Conservation (phyloP, 2,888 invertebrate genomes). For the Tetragnatha montana region DNA sequence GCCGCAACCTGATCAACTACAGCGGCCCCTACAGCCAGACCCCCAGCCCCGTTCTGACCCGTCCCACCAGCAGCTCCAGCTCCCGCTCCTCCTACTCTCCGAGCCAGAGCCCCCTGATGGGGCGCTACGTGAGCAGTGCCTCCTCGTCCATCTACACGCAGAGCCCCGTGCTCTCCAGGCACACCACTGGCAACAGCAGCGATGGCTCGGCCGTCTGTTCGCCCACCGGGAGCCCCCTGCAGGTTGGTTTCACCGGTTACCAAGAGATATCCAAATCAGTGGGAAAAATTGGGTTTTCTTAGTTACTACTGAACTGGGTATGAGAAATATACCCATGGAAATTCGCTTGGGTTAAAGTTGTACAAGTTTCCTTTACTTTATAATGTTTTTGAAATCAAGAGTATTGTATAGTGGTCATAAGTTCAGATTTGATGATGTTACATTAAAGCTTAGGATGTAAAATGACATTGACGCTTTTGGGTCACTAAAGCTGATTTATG, state of each 20-base stretch:
- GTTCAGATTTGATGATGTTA: no score
- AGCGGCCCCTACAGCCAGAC: constrained; percentile 71
- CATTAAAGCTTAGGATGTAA: no score
- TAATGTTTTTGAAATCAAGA: no score
- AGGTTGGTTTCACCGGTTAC: constrained; percentile 37
- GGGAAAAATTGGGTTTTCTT: not conserved
- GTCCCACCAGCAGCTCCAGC: constrained; percentile 71
- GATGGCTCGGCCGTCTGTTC: constrained; percentile 69
- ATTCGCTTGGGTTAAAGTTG: no score
- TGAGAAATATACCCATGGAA: no score
- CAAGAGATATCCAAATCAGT: no score
- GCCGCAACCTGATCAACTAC: constrained; percentile 56
- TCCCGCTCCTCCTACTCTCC: constrained; percentile 71
- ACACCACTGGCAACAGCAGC: constrained; percentile 69
- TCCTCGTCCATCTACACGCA: constrained; percentile 65
- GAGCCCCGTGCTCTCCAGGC: constrained; percentile 68
- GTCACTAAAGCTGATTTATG: no score
- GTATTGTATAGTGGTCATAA: no score
- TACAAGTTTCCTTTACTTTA: no score
- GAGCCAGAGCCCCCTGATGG: constrained; percentile 69
- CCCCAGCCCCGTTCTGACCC: constrained; percentile 69
- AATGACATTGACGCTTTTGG: no score
- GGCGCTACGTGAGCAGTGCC: constrained; percentile 59
- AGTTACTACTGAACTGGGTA: not conserved
- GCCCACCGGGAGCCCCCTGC: constrained; percentile 63